A percentile compares a stretch with the other conserved stretches of the same genome.
These are phyloP conservation scores for Malurus melanocephalus DNA, from an alignment of 2,113 vertebrate species.

Conservation along the genomic window DNA sequence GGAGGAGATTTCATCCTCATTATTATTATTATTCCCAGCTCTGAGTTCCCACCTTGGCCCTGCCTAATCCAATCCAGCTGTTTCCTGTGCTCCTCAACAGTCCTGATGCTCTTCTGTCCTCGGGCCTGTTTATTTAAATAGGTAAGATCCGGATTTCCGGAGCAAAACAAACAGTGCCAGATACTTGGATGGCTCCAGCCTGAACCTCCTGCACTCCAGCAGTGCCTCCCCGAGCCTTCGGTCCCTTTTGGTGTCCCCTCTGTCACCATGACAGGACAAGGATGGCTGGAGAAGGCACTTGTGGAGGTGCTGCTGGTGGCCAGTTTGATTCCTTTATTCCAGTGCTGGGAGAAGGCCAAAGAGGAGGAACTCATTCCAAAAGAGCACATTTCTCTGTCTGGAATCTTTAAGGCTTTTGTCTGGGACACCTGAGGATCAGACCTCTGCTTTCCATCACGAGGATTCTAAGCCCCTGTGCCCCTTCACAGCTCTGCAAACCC, in stretches of 20 bases:
- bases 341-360: neutral
- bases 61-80: neutral
- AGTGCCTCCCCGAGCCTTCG: neutral
- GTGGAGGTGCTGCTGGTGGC: neutral
- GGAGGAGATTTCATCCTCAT: neutral
- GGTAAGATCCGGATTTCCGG: neutral
- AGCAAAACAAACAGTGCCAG: neutral
- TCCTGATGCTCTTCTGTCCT: neutral
- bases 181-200: neutral
- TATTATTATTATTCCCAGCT: neutral
- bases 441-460: neutral
- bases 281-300: accelerated
- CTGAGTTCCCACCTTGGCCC: neutral
- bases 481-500: neutral
- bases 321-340: neutral
- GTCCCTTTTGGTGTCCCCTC: neutral
- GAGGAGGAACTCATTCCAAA: neutral
- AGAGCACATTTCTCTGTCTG: neutral
- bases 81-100: neutral
- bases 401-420: neutral
- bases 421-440: neutral
- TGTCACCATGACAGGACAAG: accelerated
- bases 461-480: neutral
- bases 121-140: neutral
- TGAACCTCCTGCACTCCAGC: neutral